Percentiles rank a stretch among this genome's conserved stretches.
phyloP scores from a whole-genome alignment of 2,888 invertebrate genomes.

The Sphaeridia pumilis region DNA sequence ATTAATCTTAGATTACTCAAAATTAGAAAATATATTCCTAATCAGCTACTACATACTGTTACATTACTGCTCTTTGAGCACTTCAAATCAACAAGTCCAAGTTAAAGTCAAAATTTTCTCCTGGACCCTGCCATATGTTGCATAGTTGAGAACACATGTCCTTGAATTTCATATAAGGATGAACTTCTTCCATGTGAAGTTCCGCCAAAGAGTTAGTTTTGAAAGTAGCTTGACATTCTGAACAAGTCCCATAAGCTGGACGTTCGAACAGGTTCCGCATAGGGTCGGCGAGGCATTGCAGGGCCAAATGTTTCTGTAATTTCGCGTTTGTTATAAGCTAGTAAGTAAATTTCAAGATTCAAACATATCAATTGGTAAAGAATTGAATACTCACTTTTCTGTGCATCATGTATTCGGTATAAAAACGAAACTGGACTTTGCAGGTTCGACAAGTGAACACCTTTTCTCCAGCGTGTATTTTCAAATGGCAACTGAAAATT shows the following conservation, averaged over 20 bases:
- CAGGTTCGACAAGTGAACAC: constrained; percentile 13
- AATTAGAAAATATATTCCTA: no score
- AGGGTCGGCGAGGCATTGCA: not conserved
- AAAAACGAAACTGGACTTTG: constrained; percentile 6
- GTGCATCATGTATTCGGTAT: constrained; percentile 3
- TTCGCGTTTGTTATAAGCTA: no score
- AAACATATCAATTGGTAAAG: no score
- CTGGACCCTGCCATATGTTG: constrained; percentile 14
- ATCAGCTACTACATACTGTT: no score
- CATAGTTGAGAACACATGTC: constrained; percentile 16
- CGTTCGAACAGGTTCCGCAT: constrained; percentile 4
- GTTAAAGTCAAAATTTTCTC: no score
- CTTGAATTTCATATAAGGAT: constrained; percentile 12
- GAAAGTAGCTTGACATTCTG: constrained; percentile 11
- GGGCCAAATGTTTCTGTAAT: constrained; percentile 13
- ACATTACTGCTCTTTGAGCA: no score
- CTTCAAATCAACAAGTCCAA: no score
- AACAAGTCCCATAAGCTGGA: constrained; percentile 10
- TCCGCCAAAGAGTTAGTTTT: constrained; percentile 7
- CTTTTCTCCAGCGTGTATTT: not conserved
- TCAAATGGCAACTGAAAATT: not conserved
- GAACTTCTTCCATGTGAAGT: constrained; percentile 14
- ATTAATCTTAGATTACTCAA: no score
- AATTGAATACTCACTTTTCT: constrained; percentile 7
- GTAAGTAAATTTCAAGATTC: no score